Evolutionary conservation across 2,113 vertebrate species (phyloP), one percentile per base, ranked within the genome.

Genomic region (Indicator indicator): DNA sequence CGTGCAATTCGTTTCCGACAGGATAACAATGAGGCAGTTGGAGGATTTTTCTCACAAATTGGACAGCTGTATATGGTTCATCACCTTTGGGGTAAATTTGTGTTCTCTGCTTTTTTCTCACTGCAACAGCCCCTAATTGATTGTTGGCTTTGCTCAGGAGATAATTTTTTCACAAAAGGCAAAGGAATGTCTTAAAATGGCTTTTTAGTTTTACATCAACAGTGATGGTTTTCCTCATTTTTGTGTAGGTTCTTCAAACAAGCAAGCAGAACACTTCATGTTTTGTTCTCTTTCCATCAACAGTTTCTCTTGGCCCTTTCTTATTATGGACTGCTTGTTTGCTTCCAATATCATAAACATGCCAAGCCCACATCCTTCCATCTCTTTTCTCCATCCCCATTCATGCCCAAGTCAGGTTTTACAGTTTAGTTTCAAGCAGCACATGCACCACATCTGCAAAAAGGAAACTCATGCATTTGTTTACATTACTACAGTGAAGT

Each of bases 1-100:
- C 99, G 99, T 26, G 99, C 99, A 2, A 99, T 99, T 88, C 97
- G 99, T 16, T 99, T 99, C 88, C 98, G 99, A 17, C 99, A 99
- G 95, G 98, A 99, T 40, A 98, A 92, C 38, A 97, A 98, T 0
- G 99, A 99, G 95, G 99, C 99, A 0, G 99, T 99, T 15, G 99
- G 99, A 84, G 99, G 99, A 7, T 99, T 99, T 97, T 99, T 99
- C 98, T 99, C 99, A 17, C 99, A 99, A 94, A 99, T 99, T 44
- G 99, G 99, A 72, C 98, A 98, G 91, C 98, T 99, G 6, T 99
- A 99, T 75, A 99, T 99, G 97, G 99, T 99, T 86, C 99, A 99
- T 96, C 99, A 99, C 86, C 98, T 99, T 28, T 99, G 99, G 99
- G 99, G 99, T 99, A 98, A 86, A 90, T 69, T 33, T 85, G 11